Evolutionary conservation across 2,888 invertebrate genomes (phyloP), one percentile per base, ranked within the genome.

Genomic region (Dolichopus griseipennis): DNA sequence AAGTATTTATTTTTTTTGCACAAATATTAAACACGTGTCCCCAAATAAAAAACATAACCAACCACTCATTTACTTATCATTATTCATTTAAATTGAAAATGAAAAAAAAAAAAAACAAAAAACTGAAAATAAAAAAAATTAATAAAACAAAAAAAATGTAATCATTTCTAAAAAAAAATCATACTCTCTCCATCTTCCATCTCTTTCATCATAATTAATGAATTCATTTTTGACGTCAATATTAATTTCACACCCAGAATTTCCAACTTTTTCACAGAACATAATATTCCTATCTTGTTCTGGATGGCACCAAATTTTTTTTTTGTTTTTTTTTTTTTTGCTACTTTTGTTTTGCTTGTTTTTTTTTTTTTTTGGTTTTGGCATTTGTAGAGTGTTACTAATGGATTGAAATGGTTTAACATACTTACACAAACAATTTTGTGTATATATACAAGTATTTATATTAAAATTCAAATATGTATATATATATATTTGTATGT

Each of bases 171-270:
- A 37, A 37, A 27, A 27, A 12, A 9, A 37, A 37, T 37, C 10
- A 12, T n/a, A n/a, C n/a, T n/a, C n/a, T n/a, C 8, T 37, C n/a
- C n/a, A n/a, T n/a, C 12, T 37, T 37, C 37, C 8, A 7, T 37
- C 52, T 52, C n/a, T 52, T 18, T 18, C 27, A 52, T 18, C 9
- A 52, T 52, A 52, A 37, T 52, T 52, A 52, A 52, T 52, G 52
- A 52, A 52, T 52, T 52, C 52, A 52, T 52, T 52, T 52, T 52
- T 52, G n/a, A 52, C 52, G 52, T 52, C 52, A 52, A 52, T 52
- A 52, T 52, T 52, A 52, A 52, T 52, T 52, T 52, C 15, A 52
- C 52, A 52, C 52, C 52, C 12, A 12, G 41, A 41, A 41, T 41
- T 41, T 41, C 15, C 27, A 27, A 27, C 27, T 41, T 41, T n/a